phyloP scores from a whole-genome alignment of 2,113 vertebrate species.

The Zosterops borbonicus region DNA sequence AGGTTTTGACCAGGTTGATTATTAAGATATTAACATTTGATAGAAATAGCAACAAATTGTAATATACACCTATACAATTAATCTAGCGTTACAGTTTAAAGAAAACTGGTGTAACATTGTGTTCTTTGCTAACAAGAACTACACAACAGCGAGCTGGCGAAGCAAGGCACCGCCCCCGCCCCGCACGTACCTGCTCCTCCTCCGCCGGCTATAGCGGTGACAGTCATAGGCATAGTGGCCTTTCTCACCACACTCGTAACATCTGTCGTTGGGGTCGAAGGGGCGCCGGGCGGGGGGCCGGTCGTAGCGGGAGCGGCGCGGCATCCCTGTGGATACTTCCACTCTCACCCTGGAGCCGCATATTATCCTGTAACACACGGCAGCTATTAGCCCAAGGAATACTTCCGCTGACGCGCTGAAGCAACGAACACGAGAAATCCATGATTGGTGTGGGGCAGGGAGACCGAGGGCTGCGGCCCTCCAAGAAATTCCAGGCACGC shows the following conservation, averaged over 20 bases:
- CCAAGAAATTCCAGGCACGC: fast-evolving
- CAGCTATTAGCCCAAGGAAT: not conserved
- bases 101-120: not conserved
- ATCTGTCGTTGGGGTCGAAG: constrained; percentile 88
- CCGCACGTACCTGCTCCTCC: constrained; percentile 82
- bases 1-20: constrained; percentile 83
- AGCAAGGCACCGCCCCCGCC: constrained; percentile 26
- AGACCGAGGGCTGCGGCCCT: not conserved
- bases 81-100: too few species aligned
- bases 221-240: constrained; percentile 91
- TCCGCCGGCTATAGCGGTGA: constrained; percentile 83
- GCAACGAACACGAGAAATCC: too few species aligned
- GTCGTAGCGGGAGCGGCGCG: constrained; percentile 83
- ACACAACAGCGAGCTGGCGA: constrained; percentile 35
- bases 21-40: constrained; percentile 83
- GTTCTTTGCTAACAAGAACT: constrained; percentile 37
- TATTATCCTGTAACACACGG: not conserved
- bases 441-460: fast-evolving
- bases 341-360: constrained; percentile 77
- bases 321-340: constrained; percentile 85
- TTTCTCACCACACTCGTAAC: constrained; percentile 89
- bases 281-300: constrained; percentile 83
- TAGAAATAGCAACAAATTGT: too few species aligned
- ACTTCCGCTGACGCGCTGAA: not conserved
- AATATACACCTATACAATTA: too few species aligned